A percentile compares a stretch with the other conserved stretches of the same genome.
phyloP scores from a whole-genome alignment of 1,140 invertebrate species.

The Mesaphorura yosii region DNA sequence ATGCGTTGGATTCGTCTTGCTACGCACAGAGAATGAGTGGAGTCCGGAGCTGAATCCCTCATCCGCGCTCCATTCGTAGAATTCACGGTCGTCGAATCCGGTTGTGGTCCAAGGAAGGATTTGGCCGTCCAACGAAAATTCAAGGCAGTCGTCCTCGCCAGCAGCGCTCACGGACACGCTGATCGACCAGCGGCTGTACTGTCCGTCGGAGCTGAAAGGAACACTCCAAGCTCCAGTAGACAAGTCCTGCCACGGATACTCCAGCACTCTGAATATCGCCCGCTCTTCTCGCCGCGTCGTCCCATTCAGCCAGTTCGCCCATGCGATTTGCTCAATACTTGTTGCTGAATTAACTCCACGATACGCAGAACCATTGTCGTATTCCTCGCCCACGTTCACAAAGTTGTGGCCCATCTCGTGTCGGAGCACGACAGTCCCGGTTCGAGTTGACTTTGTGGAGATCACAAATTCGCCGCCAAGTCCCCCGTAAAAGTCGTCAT shows the following conservation, averaged over 20 bases:
- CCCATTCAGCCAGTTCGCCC: slow-evolving; percentile 6
- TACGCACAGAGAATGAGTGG: slow-evolving; percentile 14
- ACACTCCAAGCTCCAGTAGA: slow-evolving; percentile 10
- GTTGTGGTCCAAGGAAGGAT: slow-evolving; percentile 15
- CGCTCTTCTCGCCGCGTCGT: slow-evolving; percentile 14
- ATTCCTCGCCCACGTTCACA: slow-evolving; percentile 17
- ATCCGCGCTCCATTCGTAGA: slow-evolving; percentile 19
- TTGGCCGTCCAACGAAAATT: slow-evolving; percentile 17
- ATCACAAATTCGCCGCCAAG: slow-evolving; percentile 29
- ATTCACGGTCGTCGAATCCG: slow-evolving; percentile 23
- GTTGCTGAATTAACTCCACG: slow-evolving; percentile 11
- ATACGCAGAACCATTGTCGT: slow-evolving; percentile 8
- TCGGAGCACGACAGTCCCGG: slow-evolving; percentile 23
- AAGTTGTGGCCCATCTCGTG: slow-evolving; percentile 25
- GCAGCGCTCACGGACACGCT: slow-evolving; percentile 15
- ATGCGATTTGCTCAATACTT: slow-evolving; percentile 1
- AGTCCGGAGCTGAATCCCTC: slow-evolving; percentile 14
- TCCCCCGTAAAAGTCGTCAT: slow-evolving; percentile 20
- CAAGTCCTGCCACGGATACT: slow-evolving; percentile 16
- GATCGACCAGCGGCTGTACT: not conserved
- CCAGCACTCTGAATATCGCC: slow-evolving; percentile 10
- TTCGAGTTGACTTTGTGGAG: slow-evolving; percentile 16
- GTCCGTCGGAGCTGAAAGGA: slow-evolving; percentile 14
- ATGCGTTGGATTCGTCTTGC: slow-evolving; percentile 17
- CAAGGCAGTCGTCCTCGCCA: slow-evolving; percentile 18